Evolutionary conservation across 2,888 invertebrate genomes (phyloP).

Genomic region (Thereva nobilitata): DNA sequence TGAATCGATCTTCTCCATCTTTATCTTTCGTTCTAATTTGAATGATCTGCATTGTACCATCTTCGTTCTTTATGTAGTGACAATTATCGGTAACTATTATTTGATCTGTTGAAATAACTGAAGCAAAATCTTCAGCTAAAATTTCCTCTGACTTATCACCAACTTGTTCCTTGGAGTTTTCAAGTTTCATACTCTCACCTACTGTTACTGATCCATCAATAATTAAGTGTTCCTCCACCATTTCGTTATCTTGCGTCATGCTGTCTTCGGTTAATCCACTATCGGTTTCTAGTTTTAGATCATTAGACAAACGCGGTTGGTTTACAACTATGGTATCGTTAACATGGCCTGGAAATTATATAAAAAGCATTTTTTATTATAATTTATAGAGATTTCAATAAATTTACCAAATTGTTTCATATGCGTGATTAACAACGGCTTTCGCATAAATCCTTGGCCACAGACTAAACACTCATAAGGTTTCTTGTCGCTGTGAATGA

Average conservation of each 20-base stretch:
- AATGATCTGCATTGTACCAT: conserved; percentile 33
- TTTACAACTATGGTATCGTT: conserved; percentile 83
- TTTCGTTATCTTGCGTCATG: conserved; percentile 24
- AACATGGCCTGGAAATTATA: conserved; percentile 59
- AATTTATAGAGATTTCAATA: conserved; percentile 50
- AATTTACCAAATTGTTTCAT: conserved; percentile 63
- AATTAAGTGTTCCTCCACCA: conserved; percentile 37
- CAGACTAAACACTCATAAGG: conserved; percentile 83
- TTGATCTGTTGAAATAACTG: conserved; percentile 36
- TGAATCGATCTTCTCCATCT: conserved; percentile 31
- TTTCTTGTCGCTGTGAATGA: conserved; percentile 84
- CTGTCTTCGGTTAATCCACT: conserved; percentile 11
- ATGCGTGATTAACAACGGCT: conserved; percentile 75
- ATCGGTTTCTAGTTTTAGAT: neutral
- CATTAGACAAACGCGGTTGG: conserved; percentile 67
- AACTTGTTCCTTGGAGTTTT: neutral
- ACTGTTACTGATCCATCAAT: conserved; percentile 26
- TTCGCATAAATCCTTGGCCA: conserved; percentile 82
- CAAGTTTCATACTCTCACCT: no score
- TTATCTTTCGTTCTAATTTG: conserved; percentile 35
- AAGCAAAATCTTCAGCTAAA: conserved; percentile 18
- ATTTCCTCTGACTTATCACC: conserved; percentile 15
- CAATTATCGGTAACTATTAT: conserved; percentile 28
- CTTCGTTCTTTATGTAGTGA: conserved; percentile 20
- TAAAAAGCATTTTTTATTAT: conserved; percentile 4